Evolutionary conservation across 2,797 vertebrate genomes (phyloP), one percentile per base, ranked within the genome.

Genomic region (Malurus leucopterus): DNA sequence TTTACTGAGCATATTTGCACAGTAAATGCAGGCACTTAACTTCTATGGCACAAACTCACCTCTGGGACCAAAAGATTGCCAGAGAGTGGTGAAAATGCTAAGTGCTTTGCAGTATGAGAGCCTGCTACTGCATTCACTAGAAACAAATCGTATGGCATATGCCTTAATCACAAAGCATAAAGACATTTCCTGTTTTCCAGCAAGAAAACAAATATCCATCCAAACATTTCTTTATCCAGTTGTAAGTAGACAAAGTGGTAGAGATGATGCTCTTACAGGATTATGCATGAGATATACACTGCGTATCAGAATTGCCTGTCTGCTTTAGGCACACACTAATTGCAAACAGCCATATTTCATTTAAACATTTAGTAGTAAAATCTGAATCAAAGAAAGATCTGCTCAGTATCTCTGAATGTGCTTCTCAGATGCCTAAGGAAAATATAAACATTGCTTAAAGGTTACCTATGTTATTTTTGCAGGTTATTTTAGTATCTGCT

Each of bases 401-500:
- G 34, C 8, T 50, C 6, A 8, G 8, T 76, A 19, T 15, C 19
- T 79, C 51, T 71, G 29, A 50, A 21, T 11, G 19, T 4, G 6
- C 10, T 59, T 86, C 22, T 82, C 30, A 36, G 11, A 8, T 57
- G 20, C 29, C 55, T 72, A 50, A 47, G 26, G 10, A 36, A 71
- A 55, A 46, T 36, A 29, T 1, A 43, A 65, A 8, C 6, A 17
- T 67, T 77, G 30, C 14, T 41, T 88, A 64, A 3, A 64, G 54
- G 17, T 19, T 53, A 36, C 8, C 17, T 79, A 11, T 50, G 70
- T 61, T 74, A 19, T 86, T 75, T 46, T 94, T 95, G 51, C 97
- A 99, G 99, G 99, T 99, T 95, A 99, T 99, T 97, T 98, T 99
- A 96, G 99, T 99, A 41, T 99, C 99, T 50, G 99, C 99, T 88